phyloP scores from a whole-genome alignment of 2,888 invertebrate genomes.

The Drosophila colorata region DNA sequence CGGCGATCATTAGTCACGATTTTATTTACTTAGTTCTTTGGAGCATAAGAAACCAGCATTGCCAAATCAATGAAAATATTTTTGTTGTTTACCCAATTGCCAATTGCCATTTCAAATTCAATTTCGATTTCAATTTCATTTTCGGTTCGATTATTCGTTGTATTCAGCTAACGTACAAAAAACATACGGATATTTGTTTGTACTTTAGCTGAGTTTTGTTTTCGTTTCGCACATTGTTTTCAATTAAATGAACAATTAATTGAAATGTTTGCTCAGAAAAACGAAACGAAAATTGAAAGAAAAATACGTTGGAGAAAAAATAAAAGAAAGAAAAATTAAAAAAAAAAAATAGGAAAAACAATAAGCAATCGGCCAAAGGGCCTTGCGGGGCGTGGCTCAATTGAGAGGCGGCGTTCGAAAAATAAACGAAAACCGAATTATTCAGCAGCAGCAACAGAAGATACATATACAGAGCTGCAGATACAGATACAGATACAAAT shows the following conservation, averaged over 20 bases:
- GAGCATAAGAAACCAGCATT: conserved; percentile 10
- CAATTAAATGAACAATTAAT: conserved; percentile 73
- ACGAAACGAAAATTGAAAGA: conserved; percentile 31
- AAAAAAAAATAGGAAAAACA: conserved; percentile 13
- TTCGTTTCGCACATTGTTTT: conserved; percentile 57
- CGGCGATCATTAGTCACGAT: conserved; percentile 29
- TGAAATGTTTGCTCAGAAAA: conserved; percentile 68
- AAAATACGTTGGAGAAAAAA: conserved; percentile 36
- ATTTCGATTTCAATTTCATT: conserved; percentile 27
- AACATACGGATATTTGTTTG: too few species aligned
- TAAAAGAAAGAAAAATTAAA: conserved; percentile 34
- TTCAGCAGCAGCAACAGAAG: conserved; percentile 37
- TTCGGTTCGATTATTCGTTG: conserved; percentile 10
- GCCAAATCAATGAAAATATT: conserved; percentile 34
- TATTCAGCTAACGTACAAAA: too few species aligned
- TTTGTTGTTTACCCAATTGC: conserved; percentile 42
- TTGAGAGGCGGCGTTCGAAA: conserved; percentile 34
- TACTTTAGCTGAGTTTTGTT: conserved; percentile 41
- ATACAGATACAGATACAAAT: conserved; percentile 3
- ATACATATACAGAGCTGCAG: conserved; percentile 31
- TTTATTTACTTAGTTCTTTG: conserved; percentile 29
- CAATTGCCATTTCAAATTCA: conserved; percentile 16
- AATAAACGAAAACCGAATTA: conserved; percentile 61
- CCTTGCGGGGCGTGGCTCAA: conserved; percentile 24
- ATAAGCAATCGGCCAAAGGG: conserved; percentile 7